A percentile compares a stretch with the other conserved stretches of the same genome.
phyloP scores from a whole-genome alignment of 2,113 vertebrate species.

The chimpanzee (Pan troglodytes) region NHGRI_mPanTro3-v2.1_pri NC_072404.2:56031501-56032000 shows the following conservation, averaged over 20 bases:
- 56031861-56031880: background rate
- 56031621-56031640: background rate
- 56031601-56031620: background rate
- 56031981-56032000: too few species aligned
- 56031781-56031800: background rate
- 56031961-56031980: background rate
- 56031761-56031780: background rate
- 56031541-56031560: background rate
- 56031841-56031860: background rate
- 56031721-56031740: background rate
- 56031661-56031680: background rate
- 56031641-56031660: fast-evolving
- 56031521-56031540: fast-evolving
- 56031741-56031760: background rate
- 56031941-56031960: background rate
- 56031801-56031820: background rate
- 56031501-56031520: fast-evolving
- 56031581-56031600: background rate
- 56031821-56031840: too few species aligned
- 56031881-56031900: background rate
- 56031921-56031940: background rate
- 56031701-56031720: background rate
- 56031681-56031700: background rate
- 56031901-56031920: background rate
- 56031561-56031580: background rate